Percentiles rank a stretch among this genome's conserved stretches.
phyloP scores from a whole-genome alignment of 2,113 vertebrate genomes.

The Neopipo cinnamomea region DNA sequence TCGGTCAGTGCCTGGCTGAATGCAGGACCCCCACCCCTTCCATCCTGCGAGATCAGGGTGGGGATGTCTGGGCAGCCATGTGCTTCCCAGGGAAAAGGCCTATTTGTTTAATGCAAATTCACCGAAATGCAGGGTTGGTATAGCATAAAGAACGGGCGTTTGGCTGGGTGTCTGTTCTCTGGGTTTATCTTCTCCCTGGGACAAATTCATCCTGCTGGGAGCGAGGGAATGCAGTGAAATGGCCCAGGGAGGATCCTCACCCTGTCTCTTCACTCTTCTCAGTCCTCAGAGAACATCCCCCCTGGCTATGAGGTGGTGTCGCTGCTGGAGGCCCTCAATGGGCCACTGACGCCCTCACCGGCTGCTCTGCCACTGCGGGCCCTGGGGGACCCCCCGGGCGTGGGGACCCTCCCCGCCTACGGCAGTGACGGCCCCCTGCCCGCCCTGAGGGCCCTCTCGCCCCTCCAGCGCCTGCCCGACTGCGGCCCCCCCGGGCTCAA shows the following conservation, averaged over 20 bases:
- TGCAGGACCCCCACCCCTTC: not conserved
- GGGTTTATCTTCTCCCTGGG: not conserved
- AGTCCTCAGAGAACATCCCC: slow-evolving; percentile 94
- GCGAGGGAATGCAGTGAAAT: accelerated
- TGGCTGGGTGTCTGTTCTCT: not conserved
- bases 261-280: not conserved
- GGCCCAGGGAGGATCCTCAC: not conserved
- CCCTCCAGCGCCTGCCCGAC: slow-evolving; percentile 81
- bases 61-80: not conserved
- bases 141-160: not conserved
- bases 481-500: slow-evolving; percentile 80
- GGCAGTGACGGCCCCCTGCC: slow-evolving; percentile 81
- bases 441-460: slow-evolving; percentile 78
- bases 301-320: slow-evolving; percentile 94
- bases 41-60: not conserved
- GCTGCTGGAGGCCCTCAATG: slow-evolving; percentile 93
- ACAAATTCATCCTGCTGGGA: not conserved
- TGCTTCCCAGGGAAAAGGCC: not conserved
- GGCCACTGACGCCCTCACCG: slow-evolving; percentile 85
- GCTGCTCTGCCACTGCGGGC: slow-evolving; percentile 76
- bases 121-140: not conserved
- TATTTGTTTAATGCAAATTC: not conserved
- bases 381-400: slow-evolving; percentile 77
- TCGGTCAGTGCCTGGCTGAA: slow-evolving; percentile 76
- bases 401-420: slow-evolving; percentile 81